Evolutionary conservation across 2,888 invertebrate genomes (phyloP).

Genomic region (Elegia similella): DNA sequence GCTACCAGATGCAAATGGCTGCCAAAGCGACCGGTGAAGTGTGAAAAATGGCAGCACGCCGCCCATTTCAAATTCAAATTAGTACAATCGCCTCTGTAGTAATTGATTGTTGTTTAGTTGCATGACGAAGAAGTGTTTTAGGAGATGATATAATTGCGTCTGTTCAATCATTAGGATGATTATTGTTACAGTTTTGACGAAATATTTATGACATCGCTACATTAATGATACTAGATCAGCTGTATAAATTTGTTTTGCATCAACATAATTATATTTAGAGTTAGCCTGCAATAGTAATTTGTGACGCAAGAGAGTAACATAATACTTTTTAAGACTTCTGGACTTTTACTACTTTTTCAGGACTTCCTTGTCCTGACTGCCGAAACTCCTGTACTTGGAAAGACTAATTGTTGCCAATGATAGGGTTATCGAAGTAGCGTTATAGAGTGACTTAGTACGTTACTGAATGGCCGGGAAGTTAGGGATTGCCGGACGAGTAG

Average conservation of each 20-base stretch:
- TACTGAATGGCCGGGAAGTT: too few relatives aligned
- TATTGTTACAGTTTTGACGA: not conserved
- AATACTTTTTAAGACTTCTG: too few relatives aligned
- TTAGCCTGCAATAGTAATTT: too few relatives aligned
- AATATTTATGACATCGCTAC: not conserved
- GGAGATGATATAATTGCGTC: not conserved
- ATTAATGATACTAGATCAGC: not conserved
- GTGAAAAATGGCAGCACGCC: constrained; percentile 21
- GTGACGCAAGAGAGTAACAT: too few relatives aligned
- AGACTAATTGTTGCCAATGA: too few relatives aligned
- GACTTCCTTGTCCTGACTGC: too few relatives aligned
- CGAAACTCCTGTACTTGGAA: too few relatives aligned
- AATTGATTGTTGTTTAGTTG: not conserved
- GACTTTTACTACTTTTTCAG: too few relatives aligned
- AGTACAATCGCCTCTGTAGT: constrained; percentile 1
- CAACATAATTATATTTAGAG: too few relatives aligned
- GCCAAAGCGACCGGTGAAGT: constrained; percentile 21
- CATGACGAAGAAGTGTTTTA: not conserved
- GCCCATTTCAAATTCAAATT: constrained; percentile 9
- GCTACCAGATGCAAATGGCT: constrained; percentile 16
- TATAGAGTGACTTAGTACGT: too few relatives aligned
- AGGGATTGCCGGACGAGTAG: too few relatives aligned
- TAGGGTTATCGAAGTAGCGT: too few relatives aligned
- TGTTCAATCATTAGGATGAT: not conserved
- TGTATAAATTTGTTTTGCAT: not conserved